Base-by-base conservation (phyloP, 2,888 invertebrate genomes). In the Argyra leucocephala region DNA sequence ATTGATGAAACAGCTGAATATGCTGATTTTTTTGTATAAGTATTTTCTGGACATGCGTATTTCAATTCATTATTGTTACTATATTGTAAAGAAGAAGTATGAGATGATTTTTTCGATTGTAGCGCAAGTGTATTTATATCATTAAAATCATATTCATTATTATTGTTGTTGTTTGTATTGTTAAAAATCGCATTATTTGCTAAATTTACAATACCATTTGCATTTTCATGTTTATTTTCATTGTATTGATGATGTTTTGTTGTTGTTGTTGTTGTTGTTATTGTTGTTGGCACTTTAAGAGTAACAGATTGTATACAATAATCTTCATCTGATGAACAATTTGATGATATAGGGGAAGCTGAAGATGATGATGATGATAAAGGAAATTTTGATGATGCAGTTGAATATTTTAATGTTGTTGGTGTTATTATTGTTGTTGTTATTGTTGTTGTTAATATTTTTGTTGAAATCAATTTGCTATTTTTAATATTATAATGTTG, bases 381-480 rank as follows among this genome's bases (percentile, higher is more conserved):
- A 59, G 66, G 65, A 66, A 66, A 69, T 64, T 18, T 66, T 37
- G 61, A 69, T 69, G 66, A 69, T 69, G 66, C 68, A 67, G 66
- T 67, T 68, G 64, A 68, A 69, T 75, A 75, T 75, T 75, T 75
- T 74, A 64, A 73, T 71, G 72, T 73, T 73, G 71, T 73, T 31
- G 31, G 5, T 73, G 73, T 72, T 72, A 69, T 66, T 67, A 23
- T 65, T 63, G 18, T 48, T 66, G 15, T 62, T 60, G 58, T 63
- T 62, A 9, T 59, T 65, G n/a, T 63, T 66, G 62, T 64, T 48
- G 31, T 57, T 59, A 60, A 63, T 62, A 62, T 63, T 65, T 57
- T 64, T 63, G 31, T 18, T 48, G 48, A 48, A 48, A 18, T 48
- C 1, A 48, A 12, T 48, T 48, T 48, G 18, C 18, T 48, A 48